Evolutionary conservation across 2,888 invertebrate genomes (phyloP).

Genomic region (Agrotis ipsilon): DNA sequence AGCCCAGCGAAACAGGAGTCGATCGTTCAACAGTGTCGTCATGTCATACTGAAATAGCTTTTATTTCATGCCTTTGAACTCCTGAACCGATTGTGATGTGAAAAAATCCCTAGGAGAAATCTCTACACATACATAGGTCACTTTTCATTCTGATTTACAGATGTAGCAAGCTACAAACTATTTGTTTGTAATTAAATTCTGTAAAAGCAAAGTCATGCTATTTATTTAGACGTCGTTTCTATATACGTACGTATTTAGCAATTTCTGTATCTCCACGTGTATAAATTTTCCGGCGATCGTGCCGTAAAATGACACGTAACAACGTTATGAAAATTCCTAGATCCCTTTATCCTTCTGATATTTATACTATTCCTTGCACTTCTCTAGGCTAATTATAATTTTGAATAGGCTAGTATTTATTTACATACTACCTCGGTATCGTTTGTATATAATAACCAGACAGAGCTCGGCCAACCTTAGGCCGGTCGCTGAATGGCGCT

Average conservation of each 20-base stretch:
- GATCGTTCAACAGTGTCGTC: no score
- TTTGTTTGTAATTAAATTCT: neutral
- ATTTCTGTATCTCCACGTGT: constrained; percentile 21
- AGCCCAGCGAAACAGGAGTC: no score
- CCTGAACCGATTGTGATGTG: neutral
- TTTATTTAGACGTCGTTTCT: constrained; percentile 8
- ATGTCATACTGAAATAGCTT: no score
- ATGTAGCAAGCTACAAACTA: neutral
- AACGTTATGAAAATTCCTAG: constrained; percentile 58
- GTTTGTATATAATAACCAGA: no score
- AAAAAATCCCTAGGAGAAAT: no score
- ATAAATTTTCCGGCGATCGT: constrained; percentile 40
- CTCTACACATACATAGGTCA: neutral
- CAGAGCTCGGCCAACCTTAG: no score
- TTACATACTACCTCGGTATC: no score
- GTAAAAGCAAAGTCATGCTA: constrained; percentile 7
- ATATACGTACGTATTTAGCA: constrained; percentile 14
- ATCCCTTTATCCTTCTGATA: constrained; percentile 50
- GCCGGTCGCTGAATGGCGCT: no score
- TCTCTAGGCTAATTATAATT: constrained; percentile 20
- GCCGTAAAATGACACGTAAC: constrained; percentile 35
- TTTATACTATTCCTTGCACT: constrained; percentile 22
- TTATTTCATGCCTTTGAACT: neutral
- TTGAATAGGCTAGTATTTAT: constrained; percentile 1
- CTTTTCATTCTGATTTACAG: neutral